phyloP scores from a whole-genome alignment of 2,888 invertebrate genomes.

The Tetranychus truncatus region DNA sequence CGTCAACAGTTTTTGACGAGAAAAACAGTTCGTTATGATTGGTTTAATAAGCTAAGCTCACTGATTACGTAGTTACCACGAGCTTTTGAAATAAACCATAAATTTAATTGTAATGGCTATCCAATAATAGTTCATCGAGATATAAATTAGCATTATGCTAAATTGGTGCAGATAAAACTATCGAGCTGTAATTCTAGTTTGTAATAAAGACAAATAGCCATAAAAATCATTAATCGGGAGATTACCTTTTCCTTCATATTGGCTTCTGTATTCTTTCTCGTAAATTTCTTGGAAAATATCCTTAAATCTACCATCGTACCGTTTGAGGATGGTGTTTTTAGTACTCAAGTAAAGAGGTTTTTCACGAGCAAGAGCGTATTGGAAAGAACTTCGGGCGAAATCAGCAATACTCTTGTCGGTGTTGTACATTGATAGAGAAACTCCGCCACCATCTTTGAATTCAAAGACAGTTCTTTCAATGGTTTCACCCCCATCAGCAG shows the following conservation, averaged over 20 bases:
- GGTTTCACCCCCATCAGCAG: conserved; percentile 41
- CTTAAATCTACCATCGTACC: conserved; percentile 88
- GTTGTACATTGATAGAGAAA: conserved; percentile 84
- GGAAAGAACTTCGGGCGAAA: conserved; percentile 86
- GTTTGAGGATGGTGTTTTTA: conserved; percentile 88
- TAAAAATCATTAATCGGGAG: background rate
- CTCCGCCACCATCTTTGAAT: conserved; percentile 53
- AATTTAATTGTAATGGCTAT: no score
- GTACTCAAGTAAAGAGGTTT: conserved; percentile 86
- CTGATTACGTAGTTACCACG: no score
- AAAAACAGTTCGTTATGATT: no score
- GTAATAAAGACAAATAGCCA: background rate
- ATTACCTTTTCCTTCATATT: conserved; percentile 56
- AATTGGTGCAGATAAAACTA: no score
- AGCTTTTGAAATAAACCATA: no score
- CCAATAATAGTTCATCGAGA: background rate
- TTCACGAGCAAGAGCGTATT: conserved; percentile 62
- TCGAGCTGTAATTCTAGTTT: no score
- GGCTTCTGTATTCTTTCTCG: conserved; percentile 58
- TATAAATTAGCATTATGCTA: background rate
- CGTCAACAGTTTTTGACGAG: no score
- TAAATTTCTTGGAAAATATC: conserved; percentile 93
- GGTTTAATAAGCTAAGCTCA: no score
- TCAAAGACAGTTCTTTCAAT: conserved; percentile 60
- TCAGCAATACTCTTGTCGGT: conserved; percentile 66